A percentile compares a stretch with the other conserved stretches of the same genome.
Evolutionary conservation across 2,797 vertebrate genomes (phyloP).

Genomic region (Lacerta bilineata): DNA sequence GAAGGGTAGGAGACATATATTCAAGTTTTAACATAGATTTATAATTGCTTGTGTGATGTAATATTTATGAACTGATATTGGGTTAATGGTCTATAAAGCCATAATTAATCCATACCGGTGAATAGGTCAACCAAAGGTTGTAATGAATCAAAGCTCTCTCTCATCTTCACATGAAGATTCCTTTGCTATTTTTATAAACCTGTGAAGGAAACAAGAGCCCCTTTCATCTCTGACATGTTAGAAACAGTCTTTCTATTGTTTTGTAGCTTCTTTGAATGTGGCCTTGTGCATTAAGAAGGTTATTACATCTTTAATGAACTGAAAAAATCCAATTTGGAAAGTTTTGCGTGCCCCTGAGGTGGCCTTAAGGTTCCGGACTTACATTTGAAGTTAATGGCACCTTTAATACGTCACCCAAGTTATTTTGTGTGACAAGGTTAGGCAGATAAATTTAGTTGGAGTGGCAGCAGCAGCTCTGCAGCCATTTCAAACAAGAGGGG

Average conservation of each 20-base stretch:
- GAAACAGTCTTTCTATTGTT: conserved; percentile 15
- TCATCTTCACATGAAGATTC: background rate
- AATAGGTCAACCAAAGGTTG: background rate
- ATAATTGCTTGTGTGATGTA: background rate
- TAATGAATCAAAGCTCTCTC: conserved; percentile 32
- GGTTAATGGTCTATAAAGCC: background rate
- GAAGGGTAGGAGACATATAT: background rate
- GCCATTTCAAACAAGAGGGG: background rate
- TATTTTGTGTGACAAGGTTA: conserved; percentile 4
- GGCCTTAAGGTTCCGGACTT: conserved; percentile 43
- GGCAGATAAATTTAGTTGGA: conserved; percentile 26
- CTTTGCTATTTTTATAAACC: conserved; percentile 23
- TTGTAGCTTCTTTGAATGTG: conserved; percentile 25
- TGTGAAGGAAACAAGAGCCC: background rate
- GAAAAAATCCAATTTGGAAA: conserved; percentile 58
- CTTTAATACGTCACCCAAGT: background rate
- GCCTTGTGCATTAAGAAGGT: conserved; percentile 41
- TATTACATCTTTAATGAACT: conserved; percentile 53
- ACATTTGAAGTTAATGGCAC: conserved; percentile 31
- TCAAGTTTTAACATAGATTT: background rate
- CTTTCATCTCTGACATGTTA: conserved; percentile 43
- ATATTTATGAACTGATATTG: background rate
- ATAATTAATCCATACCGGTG: background rate
- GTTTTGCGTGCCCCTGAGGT: conserved; percentile 37
- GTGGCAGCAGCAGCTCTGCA: background rate